phyloP scores from a whole-genome alignment of 2,797 vertebrate genomes.

The Urosaurus nigricauda region DNA sequence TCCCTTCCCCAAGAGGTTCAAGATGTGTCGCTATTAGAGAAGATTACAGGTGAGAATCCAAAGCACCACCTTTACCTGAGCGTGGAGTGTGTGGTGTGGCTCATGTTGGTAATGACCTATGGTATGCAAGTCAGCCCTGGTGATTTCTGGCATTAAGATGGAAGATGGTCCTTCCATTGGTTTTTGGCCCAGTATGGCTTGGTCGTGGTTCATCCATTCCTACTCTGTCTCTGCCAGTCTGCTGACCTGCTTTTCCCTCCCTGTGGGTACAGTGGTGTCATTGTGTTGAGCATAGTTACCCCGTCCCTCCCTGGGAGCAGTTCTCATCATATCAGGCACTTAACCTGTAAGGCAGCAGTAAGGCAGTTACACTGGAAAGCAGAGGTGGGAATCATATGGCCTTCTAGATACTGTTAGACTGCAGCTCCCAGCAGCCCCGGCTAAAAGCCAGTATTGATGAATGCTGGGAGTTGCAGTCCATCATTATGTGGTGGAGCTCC shows the following conservation, averaged over 20 bases:
- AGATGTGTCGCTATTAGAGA: slow-evolving; percentile 95
- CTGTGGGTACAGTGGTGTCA: background rate
- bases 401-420: background rate
- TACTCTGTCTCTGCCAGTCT: background rate
- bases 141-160: slow-evolving; percentile 6
- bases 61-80: background rate
- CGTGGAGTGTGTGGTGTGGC: background rate
- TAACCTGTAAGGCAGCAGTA: background rate
- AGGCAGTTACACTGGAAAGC: background rate
- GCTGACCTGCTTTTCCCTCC: too few relatives aligned
- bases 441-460: too few relatives aligned
- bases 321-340: too few relatives aligned
- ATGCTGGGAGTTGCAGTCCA: too few relatives aligned
- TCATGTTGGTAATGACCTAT: background rate
- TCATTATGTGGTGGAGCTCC: too few relatives aligned
- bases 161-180: background rate
- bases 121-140: background rate
- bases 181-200: background rate
- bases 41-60: slow-evolving; percentile 89
- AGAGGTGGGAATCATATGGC: background rate
- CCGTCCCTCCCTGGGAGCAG: background rate
- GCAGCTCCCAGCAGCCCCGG: too few relatives aligned
- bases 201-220: too few relatives aligned
- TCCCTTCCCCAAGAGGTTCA: slow-evolving; percentile 98
- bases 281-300: background rate